Evolutionary conservation across 2,888 invertebrate species (phyloP).

Genomic region (Agrotis ipsilon): DNA sequence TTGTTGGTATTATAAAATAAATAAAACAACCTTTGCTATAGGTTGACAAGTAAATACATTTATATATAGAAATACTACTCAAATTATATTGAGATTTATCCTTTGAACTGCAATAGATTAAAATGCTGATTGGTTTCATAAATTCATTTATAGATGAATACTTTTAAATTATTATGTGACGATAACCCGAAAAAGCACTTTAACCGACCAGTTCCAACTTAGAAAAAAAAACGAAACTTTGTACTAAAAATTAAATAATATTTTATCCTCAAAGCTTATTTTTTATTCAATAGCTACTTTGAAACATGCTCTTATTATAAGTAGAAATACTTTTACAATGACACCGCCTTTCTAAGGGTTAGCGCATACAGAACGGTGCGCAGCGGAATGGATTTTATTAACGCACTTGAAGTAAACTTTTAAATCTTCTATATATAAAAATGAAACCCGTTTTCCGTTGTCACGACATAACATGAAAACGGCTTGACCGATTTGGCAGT

Average conservation of each 20-base stretch:
- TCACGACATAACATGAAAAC: no score
- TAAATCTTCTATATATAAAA: no score
- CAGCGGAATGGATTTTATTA: no score
- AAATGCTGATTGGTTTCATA: constrained; percentile 14
- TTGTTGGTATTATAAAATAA: constrained; percentile 13
- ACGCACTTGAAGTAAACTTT: no score
- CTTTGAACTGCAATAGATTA: constrained; percentile 5
- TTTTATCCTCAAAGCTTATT: constrained; percentile 19
- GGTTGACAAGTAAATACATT: background rate
- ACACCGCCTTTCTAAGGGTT: background rate
- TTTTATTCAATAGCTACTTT: constrained; percentile 28
- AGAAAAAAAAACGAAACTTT: constrained; percentile 47
- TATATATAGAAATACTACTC: constrained; percentile 1
- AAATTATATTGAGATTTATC: constrained; percentile 36
- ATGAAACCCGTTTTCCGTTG: no score
- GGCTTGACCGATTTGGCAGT: no score
- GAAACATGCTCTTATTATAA: constrained; percentile 8
- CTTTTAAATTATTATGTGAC: background rate
- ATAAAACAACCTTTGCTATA: constrained; percentile 1
- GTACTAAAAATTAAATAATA: constrained; percentile 63
- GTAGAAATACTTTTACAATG: constrained; percentile 19
- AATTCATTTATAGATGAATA: constrained; percentile 1
- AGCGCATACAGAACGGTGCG: no score
- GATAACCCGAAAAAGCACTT: constrained; percentile 4
- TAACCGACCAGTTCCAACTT: background rate